These are phyloP conservation scores for Nephila pilipes DNA, from an alignment of 1,140 invertebrate species.

Conservation along the genomic window DNA sequence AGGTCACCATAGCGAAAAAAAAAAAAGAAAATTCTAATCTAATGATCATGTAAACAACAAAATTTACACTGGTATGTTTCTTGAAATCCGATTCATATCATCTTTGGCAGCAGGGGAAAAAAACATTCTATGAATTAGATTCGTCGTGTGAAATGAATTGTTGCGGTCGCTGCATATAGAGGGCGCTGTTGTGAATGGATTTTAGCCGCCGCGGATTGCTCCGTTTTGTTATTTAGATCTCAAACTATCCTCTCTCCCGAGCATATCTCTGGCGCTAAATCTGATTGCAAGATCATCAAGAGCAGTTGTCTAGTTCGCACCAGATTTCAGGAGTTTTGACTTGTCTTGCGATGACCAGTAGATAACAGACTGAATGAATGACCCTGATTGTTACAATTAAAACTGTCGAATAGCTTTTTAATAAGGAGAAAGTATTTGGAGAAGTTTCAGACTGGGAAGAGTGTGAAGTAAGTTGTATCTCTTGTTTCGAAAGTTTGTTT, in stretches of 20 bases:
- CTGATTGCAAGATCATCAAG: not conserved
- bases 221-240: slow-evolving; percentile 17
- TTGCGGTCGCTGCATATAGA: slow-evolving; percentile 28
- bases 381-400: slow-evolving; percentile 8
- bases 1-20: not conserved
- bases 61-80: slow-evolving; percentile 18
- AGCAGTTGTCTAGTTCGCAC: slow-evolving; percentile 23
- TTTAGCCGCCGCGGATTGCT: slow-evolving; percentile 10
- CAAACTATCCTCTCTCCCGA: not conserved
- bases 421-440: not conserved
- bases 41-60: slow-evolving; percentile 43
- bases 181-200: slow-evolving; percentile 2
- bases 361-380: slow-evolving; percentile 2
- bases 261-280: not conserved
- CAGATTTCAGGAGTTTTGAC: not conserved
- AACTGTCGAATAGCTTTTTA: slow-evolving; percentile 10
- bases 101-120: not conserved
- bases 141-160: not conserved
- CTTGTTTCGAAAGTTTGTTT: slow-evolving; percentile 1
- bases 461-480: no score
- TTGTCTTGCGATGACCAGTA: not conserved
- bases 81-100: not conserved
- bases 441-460: not conserved
- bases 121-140: slow-evolving; percentile 32
- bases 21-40: not conserved